phyloP scores from a whole-genome alignment of 2,113 vertebrate genomes.

The Pachycephala philippinensis region DNA sequence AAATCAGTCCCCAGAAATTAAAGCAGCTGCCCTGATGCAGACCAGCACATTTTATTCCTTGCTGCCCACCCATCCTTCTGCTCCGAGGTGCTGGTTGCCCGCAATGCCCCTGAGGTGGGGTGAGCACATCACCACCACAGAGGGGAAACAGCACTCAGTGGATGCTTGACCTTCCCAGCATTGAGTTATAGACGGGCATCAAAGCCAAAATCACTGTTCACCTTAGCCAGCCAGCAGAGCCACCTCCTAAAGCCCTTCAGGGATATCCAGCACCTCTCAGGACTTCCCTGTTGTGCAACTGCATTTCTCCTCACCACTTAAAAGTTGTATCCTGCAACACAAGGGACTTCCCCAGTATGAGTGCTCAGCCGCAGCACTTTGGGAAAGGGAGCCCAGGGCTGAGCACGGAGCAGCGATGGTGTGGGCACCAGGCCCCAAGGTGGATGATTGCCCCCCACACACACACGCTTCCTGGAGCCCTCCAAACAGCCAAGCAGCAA shows the following conservation, averaged over 20 bases:
- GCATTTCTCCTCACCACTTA: neutral
- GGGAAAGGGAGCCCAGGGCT: neutral
- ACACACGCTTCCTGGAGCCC: rapidly evolving
- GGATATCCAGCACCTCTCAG: neutral
- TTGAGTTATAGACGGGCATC: rapidly evolving
- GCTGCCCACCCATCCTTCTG: rapidly evolving
- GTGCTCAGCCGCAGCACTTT: neutral
- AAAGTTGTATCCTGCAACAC: neutral
- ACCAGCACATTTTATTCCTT: neutral
- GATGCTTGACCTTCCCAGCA: neutral
- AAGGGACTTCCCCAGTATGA: neutral
- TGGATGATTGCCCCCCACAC: too few relatives aligned
- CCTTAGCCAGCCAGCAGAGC: neutral
- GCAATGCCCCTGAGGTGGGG: rapidly evolving
- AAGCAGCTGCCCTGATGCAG: neutral
- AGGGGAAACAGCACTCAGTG: neutral
- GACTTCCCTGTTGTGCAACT: neutral
- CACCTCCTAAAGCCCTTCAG: neutral
- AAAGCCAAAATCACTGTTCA: neutral
- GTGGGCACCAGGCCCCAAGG: neutral
- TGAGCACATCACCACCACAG: rapidly evolving
- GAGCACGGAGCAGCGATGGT: rapidly evolving
- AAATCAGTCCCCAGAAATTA: neutral
- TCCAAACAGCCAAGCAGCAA: neutral
- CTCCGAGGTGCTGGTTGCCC: rapidly evolving